Conservation (phyloP, 2,113 vertebrate species). For the Prolemur simus region DNA sequence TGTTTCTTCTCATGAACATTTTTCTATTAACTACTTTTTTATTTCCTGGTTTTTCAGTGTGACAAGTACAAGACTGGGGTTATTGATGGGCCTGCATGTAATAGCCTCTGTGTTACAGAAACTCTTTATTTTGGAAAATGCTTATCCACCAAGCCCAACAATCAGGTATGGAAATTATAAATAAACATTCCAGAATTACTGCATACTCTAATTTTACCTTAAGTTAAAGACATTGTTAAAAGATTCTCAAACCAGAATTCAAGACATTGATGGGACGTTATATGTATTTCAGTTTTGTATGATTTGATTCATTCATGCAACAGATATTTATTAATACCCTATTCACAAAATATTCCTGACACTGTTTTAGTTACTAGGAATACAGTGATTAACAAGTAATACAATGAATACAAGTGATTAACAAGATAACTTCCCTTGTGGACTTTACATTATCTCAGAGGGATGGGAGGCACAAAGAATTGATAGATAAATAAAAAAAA, state of each 20-base stretch:
- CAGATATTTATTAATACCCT: background rate
- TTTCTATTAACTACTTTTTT: constrained; percentile 60
- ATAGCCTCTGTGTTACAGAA: constrained; percentile 95
- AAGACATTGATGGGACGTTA: background rate
- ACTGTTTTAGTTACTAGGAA: background rate
- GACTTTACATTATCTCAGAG: background rate
- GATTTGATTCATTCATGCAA: background rate
- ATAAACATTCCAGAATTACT: background rate
- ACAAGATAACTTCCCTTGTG: constrained; percentile 6
- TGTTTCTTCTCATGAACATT: background rate
- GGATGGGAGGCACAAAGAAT: background rate
- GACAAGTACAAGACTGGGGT: constrained; percentile 96
- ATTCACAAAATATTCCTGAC: background rate
- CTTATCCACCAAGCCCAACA: constrained; percentile 92
- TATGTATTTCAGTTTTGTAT: background rate
- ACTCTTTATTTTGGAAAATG: constrained; percentile 97
- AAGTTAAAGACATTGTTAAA: constrained; percentile 32
- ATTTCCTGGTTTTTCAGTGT: constrained; percentile 87
- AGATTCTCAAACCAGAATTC: constrained; percentile 32
- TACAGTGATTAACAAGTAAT: no score
- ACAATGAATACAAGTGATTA: no score
- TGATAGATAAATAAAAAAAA: background rate
- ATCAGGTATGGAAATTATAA: constrained; percentile 88
- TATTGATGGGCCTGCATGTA: constrained; percentile 96
- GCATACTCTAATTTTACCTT: background rate